Evolutionary conservation across 2,888 invertebrate species (phyloP).

Genomic region (Chrysolina oricalcia): DNA sequence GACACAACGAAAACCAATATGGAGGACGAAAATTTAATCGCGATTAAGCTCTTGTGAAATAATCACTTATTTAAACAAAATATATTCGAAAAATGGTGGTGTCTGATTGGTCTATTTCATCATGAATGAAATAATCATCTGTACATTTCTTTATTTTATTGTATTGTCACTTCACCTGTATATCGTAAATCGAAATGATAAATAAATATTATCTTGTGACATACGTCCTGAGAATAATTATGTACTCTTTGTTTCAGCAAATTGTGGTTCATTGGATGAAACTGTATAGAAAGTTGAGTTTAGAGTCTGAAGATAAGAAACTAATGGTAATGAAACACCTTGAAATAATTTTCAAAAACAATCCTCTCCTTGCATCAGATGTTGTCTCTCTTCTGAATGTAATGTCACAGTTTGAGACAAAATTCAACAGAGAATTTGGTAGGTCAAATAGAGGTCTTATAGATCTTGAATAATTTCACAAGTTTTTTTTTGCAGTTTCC

Average conservation of each 20-base stretch:
- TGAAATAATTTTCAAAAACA: slow-evolving; percentile 55
- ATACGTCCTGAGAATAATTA: no score
- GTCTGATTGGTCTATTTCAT: no score
- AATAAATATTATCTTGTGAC: no score
- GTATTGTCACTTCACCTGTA: no score
- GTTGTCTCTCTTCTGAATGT: slow-evolving; percentile 52
- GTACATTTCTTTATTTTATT: no score
- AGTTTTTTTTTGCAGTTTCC: slow-evolving; percentile 51
- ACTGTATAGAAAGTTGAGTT: slow-evolving; percentile 45
- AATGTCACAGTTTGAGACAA: slow-evolving; percentile 50
- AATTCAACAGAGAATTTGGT: slow-evolving; percentile 48
- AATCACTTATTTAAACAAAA: no score
- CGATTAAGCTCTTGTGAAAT: no score
- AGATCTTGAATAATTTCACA: background rate
- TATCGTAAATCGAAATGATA: no score
- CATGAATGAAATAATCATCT: no score
- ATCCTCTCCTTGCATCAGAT: slow-evolving; percentile 55
- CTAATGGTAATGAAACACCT: slow-evolving; percentile 53
- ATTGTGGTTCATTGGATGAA: slow-evolving; percentile 52
- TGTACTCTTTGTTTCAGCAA: slow-evolving; percentile 46
- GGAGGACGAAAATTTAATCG: no score
- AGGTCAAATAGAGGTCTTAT: background rate
- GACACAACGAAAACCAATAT: no score
- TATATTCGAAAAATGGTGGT: no score
- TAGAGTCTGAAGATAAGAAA: slow-evolving; percentile 53